phyloP scores from a whole-genome alignment of 2,888 invertebrate species.

The Zaprionus bogoriensis region DNA sequence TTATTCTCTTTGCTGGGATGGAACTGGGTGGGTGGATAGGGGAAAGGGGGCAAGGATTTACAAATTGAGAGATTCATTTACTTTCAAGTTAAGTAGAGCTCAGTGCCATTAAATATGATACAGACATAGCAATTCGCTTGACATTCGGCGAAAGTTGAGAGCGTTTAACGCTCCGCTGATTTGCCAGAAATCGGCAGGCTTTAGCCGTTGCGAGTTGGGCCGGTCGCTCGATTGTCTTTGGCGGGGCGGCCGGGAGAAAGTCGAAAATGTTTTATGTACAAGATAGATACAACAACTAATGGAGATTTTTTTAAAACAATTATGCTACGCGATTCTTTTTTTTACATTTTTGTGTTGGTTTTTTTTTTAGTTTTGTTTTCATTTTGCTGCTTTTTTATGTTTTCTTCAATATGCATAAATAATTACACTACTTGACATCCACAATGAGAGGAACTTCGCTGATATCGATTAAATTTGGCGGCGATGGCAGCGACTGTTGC shows the following conservation, averaged over 20 bases:
- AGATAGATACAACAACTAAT: slow-evolving; percentile 67
- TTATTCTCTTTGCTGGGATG: slow-evolving; percentile 30
- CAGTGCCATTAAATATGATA: slow-evolving; percentile 81
- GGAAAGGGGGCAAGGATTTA: slow-evolving; percentile 39
- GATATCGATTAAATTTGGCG: slow-evolving; percentile 83
- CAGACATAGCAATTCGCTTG: slow-evolving; percentile 40
- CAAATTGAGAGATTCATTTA: slow-evolving; percentile 36
- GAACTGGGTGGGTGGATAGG: no score
- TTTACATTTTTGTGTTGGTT: slow-evolving; percentile 52
- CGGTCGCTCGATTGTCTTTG: background rate
- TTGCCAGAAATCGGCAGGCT: background rate
- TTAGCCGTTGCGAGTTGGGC: background rate
- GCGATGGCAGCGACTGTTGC: slow-evolving; percentile 73
- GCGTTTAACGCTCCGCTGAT: background rate
- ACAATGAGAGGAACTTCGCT: slow-evolving; percentile 83
- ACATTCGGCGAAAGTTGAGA: background rate
- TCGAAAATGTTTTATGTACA: slow-evolving; percentile 66
- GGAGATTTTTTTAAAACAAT: slow-evolving; percentile 65
- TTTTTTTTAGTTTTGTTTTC: slow-evolving; percentile 41
- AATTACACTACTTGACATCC: slow-evolving; percentile 83
- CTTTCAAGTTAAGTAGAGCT: slow-evolving; percentile 81
- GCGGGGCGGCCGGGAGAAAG: slow-evolving; percentile 40
- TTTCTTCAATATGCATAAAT: slow-evolving; percentile 64
- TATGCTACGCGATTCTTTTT: slow-evolving; percentile 58
- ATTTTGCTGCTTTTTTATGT: slow-evolving; percentile 31